Conservation (phyloP, 2,888 invertebrate genomes). For the Oscheius sp. region DNA sequence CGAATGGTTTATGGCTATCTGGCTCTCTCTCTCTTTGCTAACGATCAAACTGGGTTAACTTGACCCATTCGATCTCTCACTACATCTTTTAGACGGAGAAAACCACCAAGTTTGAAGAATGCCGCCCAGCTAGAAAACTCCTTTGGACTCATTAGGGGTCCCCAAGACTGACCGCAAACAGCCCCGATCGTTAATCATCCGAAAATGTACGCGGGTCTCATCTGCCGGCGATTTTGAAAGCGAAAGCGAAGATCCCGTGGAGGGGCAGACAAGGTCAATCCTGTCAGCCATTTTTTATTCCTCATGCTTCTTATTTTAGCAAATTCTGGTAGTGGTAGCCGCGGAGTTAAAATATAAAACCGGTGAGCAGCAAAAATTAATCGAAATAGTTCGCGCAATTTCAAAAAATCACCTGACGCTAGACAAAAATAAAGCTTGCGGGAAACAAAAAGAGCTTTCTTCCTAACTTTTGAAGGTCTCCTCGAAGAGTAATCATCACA, state of each 20-base stretch:
- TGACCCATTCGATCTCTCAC: background rate
- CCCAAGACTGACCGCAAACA: background rate
- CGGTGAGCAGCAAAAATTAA: no score
- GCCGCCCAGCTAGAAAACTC: background rate
- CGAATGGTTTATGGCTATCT: constrained; percentile 7
- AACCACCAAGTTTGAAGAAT: background rate
- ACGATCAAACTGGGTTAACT: constrained; percentile 1
- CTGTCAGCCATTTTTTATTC: no score
- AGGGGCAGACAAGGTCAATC: background rate
- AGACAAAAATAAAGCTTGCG: no score
- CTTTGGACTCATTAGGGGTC: background rate
- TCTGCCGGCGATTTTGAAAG: no score
- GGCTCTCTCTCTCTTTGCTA: background rate
- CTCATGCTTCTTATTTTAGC: no score
- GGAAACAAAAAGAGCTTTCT: no score
- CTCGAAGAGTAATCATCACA: no score
- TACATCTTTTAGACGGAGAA: background rate
- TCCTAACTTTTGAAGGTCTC: no score
- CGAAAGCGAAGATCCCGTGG: background rate
- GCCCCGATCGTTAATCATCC: constrained; percentile 8
- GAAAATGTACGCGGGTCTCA: background rate
- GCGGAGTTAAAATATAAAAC: no score
- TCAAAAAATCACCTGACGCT: no score
- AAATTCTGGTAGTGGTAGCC: no score
- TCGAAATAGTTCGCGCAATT: no score